A percentile compares a stretch with the other conserved stretches of the same genome.
These are phyloP conservation scores for Halocaridina rubra DNA, from an alignment of 2,888 invertebrate genomes.

Conservation along the genomic window DNA sequence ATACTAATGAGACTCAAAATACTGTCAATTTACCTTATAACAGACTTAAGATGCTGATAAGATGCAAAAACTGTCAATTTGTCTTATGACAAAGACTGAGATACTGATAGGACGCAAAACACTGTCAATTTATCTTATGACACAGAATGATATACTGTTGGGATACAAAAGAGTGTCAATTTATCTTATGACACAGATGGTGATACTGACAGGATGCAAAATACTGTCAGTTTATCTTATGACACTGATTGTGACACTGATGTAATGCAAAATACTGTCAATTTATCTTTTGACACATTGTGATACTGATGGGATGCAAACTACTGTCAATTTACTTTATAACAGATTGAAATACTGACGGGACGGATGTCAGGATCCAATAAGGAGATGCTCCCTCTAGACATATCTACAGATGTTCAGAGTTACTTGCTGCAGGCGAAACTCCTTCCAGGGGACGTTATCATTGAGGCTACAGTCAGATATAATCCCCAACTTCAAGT, in stretches of 20 bases:
- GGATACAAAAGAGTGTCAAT: background rate
- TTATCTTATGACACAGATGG: background rate
- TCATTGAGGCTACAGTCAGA: slow-evolving; percentile 33
- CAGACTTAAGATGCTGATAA: no score
- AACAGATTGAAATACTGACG: slow-evolving; percentile 13
- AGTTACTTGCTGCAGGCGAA: slow-evolving; percentile 31
- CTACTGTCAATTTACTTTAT: no score
- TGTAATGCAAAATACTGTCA: background rate
- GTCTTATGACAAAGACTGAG: no score
- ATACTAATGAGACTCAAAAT: no score
- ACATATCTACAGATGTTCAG: slow-evolving; percentile 23
- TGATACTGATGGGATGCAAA: background rate
- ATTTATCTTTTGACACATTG: background rate
- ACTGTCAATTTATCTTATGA: no score
- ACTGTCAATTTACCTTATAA: no score
- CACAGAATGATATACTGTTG: background rate
- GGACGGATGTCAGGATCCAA: slow-evolving; percentile 30
- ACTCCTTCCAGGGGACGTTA: slow-evolving; percentile 22
- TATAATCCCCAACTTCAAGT: slow-evolving; percentile 25
- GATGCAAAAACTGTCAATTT: no score
- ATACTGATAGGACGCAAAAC: no score
- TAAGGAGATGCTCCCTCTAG: slow-evolving; percentile 30
- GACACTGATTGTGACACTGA: background rate
- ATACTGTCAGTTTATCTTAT: background rate
- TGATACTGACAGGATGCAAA: background rate